Conservation (phyloP, 1,140 invertebrate species). For the Drosophila triauraria region DNA sequence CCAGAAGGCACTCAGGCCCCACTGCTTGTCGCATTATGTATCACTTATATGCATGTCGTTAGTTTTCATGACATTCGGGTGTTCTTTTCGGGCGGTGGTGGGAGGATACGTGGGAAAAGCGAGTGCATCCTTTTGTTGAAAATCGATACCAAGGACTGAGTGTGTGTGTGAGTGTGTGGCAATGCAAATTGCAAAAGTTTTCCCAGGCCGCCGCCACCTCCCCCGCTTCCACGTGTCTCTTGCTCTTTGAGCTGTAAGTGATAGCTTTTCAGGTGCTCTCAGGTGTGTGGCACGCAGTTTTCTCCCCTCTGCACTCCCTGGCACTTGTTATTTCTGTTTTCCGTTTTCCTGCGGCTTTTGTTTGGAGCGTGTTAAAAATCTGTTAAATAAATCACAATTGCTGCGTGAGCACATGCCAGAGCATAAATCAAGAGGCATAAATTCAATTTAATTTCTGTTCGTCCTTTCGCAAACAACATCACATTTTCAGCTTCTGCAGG, state of each 20-base stretch:
- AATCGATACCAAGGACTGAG: constrained; percentile 54
- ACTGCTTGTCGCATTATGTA: constrained; percentile 57
- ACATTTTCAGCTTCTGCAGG: not conserved
- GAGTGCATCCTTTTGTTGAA: constrained; percentile 63
- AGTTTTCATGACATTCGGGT: constrained; percentile 72
- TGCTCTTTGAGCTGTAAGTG: constrained; percentile 81
- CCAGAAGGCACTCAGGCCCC: constrained; percentile 34
- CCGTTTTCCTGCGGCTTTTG: constrained; percentile 19
- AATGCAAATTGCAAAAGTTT: constrained; percentile 64
- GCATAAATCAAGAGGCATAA: constrained; percentile 53
- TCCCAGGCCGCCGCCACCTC: constrained; percentile 12
- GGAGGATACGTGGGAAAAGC: constrained; percentile 19
- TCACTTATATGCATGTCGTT: constrained; percentile 81
- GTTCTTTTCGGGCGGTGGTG: constrained; percentile 28
- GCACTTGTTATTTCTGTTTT: constrained; percentile 25
- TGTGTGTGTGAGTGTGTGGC: constrained; percentile 19
- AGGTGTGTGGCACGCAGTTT: constrained; percentile 61
- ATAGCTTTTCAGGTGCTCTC: constrained; percentile 67
- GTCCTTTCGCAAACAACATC: constrained; percentile 14
- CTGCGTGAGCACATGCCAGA: constrained; percentile 30
- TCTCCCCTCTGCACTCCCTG: constrained; percentile 17
- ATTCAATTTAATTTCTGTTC: constrained; percentile 42
- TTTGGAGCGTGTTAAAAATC: constrained; percentile 53
- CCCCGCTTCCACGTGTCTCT: constrained; percentile 1
- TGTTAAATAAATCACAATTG: constrained; percentile 63